Evolutionary conservation across 2,113 vertebrate genomes (phyloP).

Genomic region (Strix aluco): DNA sequence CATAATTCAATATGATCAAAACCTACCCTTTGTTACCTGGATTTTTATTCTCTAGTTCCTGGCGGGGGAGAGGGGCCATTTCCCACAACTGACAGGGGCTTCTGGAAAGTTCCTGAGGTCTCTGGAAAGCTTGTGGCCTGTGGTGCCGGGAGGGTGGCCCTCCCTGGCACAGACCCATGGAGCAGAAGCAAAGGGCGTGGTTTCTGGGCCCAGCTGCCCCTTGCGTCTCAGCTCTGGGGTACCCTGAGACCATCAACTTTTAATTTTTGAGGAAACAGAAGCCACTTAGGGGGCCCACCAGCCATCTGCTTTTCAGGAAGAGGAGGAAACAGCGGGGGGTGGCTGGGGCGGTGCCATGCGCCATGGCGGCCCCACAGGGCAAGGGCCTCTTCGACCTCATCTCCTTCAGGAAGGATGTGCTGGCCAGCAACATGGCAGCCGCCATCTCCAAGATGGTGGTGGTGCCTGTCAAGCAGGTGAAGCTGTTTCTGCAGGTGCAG

Average conservation of each 20-base stretch:
- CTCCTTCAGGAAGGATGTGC: slow-evolving; percentile 81
- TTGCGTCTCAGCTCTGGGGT: not conserved
- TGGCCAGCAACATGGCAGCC: slow-evolving; percentile 78
- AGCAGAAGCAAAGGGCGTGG: rapidly evolving
- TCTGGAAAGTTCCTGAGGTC: not conserved
- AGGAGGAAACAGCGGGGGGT: rapidly evolving
- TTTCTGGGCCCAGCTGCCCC: rapidly evolving
- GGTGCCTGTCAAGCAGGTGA: slow-evolving; percentile 81
- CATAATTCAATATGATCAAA: not conserved
- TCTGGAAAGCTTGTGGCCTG: not conserved
- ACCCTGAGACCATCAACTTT: not conserved
- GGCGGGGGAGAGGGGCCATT: not conserved
- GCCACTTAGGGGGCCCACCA: rapidly evolving
- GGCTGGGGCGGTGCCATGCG: rapidly evolving
- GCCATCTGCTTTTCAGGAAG: rapidly evolving
- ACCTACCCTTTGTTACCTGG: not conserved
- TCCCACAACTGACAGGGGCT: not conserved
- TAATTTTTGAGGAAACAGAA: not conserved
- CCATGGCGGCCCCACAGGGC: not conserved
- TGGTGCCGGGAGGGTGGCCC: no score
- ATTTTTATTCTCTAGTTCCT: not conserved
- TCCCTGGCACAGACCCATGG: not conserved
- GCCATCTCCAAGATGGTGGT: slow-evolving; percentile 82
- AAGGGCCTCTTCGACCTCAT: not conserved
- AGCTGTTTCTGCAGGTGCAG: slow-evolving; percentile 69